Conservation (phyloP, 2,797 vertebrate species). For the Amblyraja radiata region DNA sequence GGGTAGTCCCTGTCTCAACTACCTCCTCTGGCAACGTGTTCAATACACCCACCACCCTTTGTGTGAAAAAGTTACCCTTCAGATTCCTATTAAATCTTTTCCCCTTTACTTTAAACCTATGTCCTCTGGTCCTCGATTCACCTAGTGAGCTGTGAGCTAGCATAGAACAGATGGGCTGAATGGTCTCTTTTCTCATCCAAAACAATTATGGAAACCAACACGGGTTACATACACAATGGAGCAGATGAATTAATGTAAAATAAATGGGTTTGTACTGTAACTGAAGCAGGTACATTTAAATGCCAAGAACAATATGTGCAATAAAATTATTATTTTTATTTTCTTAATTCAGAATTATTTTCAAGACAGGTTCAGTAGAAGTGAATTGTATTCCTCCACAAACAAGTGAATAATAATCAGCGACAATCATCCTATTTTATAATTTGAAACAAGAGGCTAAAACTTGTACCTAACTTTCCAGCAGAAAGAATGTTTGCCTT, state of each 20-base stretch:
- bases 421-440: neutral
- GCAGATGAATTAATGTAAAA: neutral
- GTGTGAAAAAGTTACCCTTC: too few species aligned
- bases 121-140: too few species aligned
- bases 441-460: neutral
- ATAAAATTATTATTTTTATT: neutral
- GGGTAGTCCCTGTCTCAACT: too few species aligned
- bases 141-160: too few species aligned
- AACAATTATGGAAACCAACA: too few species aligned
- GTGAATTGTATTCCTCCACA: neutral
- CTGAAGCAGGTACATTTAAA: neutral
- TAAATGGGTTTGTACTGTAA: neutral
- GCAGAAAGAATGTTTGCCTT: neutral
- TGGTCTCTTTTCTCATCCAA: too few species aligned
- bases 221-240: neutral
- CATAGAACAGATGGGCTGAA: too few species aligned
- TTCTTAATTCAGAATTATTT: neutral
- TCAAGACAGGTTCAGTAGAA: neutral
- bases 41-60: too few species aligned
- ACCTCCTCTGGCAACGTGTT: too few species aligned
- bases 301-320: neutral
- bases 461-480: neutral
- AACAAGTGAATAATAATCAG: neutral
- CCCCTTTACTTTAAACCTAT: too few species aligned
- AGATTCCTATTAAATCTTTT: too few species aligned